Evolutionary conservation across 2,797 vertebrate species (phyloP), one percentile per base, ranked within the genome.

Genomic region (Pseudochirops corinnae): DNA sequence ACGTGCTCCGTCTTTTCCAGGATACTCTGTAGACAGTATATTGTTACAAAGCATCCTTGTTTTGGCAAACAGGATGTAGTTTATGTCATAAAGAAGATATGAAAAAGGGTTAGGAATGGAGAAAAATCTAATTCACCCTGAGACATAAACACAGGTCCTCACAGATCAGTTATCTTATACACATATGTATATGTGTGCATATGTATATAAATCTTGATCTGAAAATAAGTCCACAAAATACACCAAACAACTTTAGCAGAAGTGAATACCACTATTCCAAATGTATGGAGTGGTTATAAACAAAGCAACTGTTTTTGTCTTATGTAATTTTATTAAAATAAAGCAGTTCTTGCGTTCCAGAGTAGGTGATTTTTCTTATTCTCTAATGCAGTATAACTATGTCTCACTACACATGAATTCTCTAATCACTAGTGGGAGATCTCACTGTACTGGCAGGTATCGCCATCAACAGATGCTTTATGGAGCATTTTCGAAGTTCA

Each of bases 271-370:
- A 91, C n/a, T 28, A 16, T 67, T 92, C 46, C 62, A 55, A 33
- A 67, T 97, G 52, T 58, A 16, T 58, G 46, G 24, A 94, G 90
- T 93, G 90, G 93, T 90, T 94, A 90, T 91, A 55, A 92, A 82
- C 1, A 50, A 92, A 87, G 60, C n/a, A 87, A 46, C 24, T n/a
- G 5, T 39, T 82, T 31, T 90, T 96, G 90, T 97, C 94, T 97
- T 96, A 55, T 92, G 95, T 58, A 24, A 46, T 91, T 12, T 55
- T 98, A 46, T 53, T 93, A 1, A 90, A 97, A 97, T 97, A 98
- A 96, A 97, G 90, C 87, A 58, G 3, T 93, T 94, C 96, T 46
- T 95, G 53, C 28, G 95, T 96, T 95, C 39, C 74, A 10, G 21
- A 50, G 28, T 93, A 55, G 26, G 0, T 3, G 24, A 57, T n/a